Conservation (phyloP, 1,140 invertebrate genomes). For the Laodelphax striatellus region DNA sequence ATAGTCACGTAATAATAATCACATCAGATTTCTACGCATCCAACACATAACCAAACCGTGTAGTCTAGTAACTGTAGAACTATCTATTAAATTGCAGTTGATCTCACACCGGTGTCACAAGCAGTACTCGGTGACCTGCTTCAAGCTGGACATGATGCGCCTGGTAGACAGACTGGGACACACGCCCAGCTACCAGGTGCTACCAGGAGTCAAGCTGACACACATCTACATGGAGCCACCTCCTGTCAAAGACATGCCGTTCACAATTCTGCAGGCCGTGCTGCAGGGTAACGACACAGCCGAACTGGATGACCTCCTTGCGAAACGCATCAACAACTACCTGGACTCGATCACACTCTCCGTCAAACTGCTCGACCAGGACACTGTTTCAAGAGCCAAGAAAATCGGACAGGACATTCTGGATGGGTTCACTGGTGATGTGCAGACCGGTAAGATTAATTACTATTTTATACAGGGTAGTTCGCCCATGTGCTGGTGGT, state of each 20-base stretch:
- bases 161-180: conserved; percentile 58
- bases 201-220: conserved; percentile 32
- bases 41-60: too few relatives aligned
- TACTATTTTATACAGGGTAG: background rate
- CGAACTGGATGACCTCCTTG: conserved; percentile 17
- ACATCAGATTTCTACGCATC: too few relatives aligned
- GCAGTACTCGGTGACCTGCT: conserved; percentile 58
- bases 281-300: conserved; percentile 6
- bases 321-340: conserved; percentile 42
- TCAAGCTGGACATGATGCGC: conserved; percentile 68
- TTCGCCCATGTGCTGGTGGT: too few relatives aligned
- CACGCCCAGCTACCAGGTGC: conserved; percentile 42
- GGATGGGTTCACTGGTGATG: background rate
- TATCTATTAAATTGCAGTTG: conserved; percentile 13
- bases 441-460: conserved; percentile 2
- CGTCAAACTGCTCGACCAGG: conserved; percentile 55
- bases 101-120: conserved; percentile 38
- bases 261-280: conserved; percentile 35
- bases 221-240: conserved; percentile 4
- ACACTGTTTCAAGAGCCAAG: conserved; percentile 39
- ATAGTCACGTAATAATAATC: too few relatives aligned
- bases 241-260: conserved; percentile 36
- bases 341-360: conserved; percentile 59
- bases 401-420: conserved; percentile 13
- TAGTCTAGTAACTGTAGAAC: too few relatives aligned